These are phyloP conservation scores for Pemphigus obesinymphae DNA, from an alignment of 1,140 invertebrate species.

Conservation along the genomic window DNA sequence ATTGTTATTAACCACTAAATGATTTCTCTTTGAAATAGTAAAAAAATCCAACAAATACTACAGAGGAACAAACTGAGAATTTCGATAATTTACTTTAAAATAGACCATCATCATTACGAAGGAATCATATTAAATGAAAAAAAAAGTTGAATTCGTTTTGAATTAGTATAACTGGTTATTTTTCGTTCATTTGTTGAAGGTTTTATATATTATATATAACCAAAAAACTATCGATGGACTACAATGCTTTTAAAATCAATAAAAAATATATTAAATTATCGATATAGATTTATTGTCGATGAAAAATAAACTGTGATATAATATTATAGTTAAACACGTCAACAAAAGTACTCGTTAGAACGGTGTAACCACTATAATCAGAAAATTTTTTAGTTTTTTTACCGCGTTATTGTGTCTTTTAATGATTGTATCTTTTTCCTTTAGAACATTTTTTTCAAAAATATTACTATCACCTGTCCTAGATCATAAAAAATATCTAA, in stretches of 20 bases:
- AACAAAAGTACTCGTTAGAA: too few species aligned
- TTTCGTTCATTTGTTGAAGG: neutral
- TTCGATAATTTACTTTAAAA: neutral
- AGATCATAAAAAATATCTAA: too few species aligned
- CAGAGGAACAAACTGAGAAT: neutral
- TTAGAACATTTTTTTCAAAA: too few species aligned
- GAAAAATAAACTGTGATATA: neutral
- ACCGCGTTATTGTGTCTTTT: too few species aligned
- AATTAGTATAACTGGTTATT: constrained; percentile 1
- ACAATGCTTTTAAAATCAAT: neutral
- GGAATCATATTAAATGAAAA: neutral
- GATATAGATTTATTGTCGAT: too few species aligned
- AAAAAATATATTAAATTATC: neutral
- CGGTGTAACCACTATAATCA: too few species aligned
- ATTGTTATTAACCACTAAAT: neutral
- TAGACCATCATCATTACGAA: neutral
- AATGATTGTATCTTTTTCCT: too few species aligned
- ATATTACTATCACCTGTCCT: too few species aligned
- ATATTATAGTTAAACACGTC: too few species aligned
- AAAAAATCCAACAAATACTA: neutral
- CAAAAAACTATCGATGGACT: neutral
- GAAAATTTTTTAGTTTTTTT: too few species aligned
- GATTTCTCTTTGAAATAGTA: constrained; percentile 17
- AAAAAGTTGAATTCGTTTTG: neutral
- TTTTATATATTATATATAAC: neutral